Evolutionary conservation across 2,113 vertebrate genomes (phyloP).

Genomic region (Seriola dumerili): DNA sequence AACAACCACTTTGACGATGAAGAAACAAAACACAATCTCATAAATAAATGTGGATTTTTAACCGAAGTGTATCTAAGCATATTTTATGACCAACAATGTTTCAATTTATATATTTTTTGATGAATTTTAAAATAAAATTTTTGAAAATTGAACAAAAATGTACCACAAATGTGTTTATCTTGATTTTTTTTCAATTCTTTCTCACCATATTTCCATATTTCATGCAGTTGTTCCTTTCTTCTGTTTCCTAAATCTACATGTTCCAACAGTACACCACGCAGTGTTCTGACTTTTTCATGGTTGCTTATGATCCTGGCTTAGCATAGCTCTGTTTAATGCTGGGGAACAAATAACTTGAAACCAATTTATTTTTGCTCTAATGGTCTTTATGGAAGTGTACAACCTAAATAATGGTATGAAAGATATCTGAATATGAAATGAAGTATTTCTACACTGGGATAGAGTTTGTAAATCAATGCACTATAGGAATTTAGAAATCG

Average conservation of each 20-base stretch:
- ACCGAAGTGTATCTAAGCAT: not conserved
- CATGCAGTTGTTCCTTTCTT: not conserved
- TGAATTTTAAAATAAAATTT: no score
- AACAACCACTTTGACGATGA: no score
- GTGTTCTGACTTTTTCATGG: not conserved
- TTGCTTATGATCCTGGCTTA: not conserved
- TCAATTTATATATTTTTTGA: not conserved
- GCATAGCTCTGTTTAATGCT: slow-evolving; percentile 1
- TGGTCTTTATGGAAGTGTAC: not conserved
- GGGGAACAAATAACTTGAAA: not conserved
- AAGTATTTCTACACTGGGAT: not conserved
- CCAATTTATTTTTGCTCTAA: not conserved
- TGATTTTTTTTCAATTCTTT: not conserved
- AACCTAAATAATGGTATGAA: not conserved
- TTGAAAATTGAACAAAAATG: no score
- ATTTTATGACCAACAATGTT: not conserved
- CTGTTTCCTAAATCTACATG: not conserved
- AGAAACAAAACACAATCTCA: not conserved
- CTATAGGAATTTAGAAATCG: not conserved
- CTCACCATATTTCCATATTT: not conserved
- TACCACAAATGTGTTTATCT: no score
- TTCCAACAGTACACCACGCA: not conserved
- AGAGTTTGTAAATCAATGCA: not conserved
- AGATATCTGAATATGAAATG: not conserved
- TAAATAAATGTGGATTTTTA: not conserved